phyloP scores from a whole-genome alignment of 2,797 vertebrate species.

The Pampus argenteus region DNA sequence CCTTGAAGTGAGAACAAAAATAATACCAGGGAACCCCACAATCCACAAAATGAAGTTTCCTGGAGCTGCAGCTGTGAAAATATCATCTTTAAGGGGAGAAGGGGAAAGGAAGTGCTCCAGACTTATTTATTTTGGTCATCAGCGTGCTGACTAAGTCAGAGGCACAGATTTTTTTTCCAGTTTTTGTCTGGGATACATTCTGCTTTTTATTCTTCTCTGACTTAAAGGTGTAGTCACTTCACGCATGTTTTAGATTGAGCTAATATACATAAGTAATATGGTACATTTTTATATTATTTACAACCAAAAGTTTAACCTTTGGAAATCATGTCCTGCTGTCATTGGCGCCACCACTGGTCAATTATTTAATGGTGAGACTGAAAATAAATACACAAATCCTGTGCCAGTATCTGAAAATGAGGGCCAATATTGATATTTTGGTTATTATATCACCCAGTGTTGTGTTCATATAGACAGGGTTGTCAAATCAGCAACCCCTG shows the following conservation, averaged over 20 bases:
- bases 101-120: constrained; percentile 25
- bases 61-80: constrained; percentile 74
- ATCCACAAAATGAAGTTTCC: constrained; percentile 17
- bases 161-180: constrained; percentile 30
- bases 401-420: neutral
- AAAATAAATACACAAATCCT: constrained; percentile 12
- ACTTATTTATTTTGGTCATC: constrained; percentile 50
- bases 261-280: neutral
- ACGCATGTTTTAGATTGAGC: neutral
- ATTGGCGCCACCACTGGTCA: constrained; percentile 1
- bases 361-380: constrained; percentile 7
- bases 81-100: constrained; percentile 21
- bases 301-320: neutral
- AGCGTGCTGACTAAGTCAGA: constrained; percentile 58
- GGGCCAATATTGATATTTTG: constrained; percentile 17
- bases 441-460: constrained; percentile 15
- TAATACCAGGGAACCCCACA: constrained; percentile 11
- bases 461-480: constrained; percentile 55
- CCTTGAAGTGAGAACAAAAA: constrained; percentile 66
- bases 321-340: neutral
- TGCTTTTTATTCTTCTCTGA: constrained; percentile 1
- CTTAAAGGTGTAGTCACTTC: neutral
- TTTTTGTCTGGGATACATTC: constrained; percentile 23
- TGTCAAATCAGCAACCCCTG: constrained; percentile 37
- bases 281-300: neutral